A percentile compares a stretch with the other conserved stretches of the same genome.
Conservation (phyloP, 2,797 vertebrate genomes). For the Enteromius trimaculatus region DNA sequence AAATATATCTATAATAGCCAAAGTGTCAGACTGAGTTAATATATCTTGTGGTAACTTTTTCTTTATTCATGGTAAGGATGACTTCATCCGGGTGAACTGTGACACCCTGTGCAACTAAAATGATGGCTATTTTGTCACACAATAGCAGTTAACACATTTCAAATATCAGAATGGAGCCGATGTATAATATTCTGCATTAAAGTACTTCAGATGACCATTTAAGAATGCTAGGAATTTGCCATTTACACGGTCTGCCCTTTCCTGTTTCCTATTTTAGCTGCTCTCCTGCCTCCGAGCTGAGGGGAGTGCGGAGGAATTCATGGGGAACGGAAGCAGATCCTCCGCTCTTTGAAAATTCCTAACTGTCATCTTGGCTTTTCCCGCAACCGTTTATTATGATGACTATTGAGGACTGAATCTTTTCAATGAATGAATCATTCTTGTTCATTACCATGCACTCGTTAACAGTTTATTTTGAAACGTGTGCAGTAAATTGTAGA, state of each 20-base stretch:
- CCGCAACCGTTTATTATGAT: background rate
- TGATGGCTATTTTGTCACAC: background rate
- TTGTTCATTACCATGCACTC: background rate
- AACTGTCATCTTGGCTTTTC: slow-evolving; percentile 9
- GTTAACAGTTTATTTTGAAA: background rate
- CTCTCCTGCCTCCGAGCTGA: slow-evolving; percentile 26
- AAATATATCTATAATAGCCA: background rate
- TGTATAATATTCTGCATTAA: slow-evolving; percentile 10
- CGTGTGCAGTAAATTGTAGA: background rate
- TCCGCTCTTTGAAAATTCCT: slow-evolving; percentile 20
- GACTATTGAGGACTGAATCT: background rate
- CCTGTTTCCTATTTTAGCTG: slow-evolving; percentile 56
- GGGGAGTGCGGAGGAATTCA: slow-evolving; percentile 40
- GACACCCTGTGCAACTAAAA: background rate
- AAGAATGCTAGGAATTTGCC: slow-evolving; percentile 44
- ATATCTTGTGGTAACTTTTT: background rate
- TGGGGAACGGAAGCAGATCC: slow-evolving; percentile 50
- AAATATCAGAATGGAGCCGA: slow-evolving; percentile 5
- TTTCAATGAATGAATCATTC: slow-evolving; percentile 6
- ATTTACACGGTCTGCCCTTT: slow-evolving; percentile 44
- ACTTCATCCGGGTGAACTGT: background rate
- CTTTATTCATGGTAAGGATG: background rate
- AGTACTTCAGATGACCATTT: slow-evolving; percentile 12
- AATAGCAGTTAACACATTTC: background rate
- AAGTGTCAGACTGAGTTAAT: background rate